Base-by-base conservation (phyloP, 2,888 invertebrate species). In the Drosophila nigricruria region DNA sequence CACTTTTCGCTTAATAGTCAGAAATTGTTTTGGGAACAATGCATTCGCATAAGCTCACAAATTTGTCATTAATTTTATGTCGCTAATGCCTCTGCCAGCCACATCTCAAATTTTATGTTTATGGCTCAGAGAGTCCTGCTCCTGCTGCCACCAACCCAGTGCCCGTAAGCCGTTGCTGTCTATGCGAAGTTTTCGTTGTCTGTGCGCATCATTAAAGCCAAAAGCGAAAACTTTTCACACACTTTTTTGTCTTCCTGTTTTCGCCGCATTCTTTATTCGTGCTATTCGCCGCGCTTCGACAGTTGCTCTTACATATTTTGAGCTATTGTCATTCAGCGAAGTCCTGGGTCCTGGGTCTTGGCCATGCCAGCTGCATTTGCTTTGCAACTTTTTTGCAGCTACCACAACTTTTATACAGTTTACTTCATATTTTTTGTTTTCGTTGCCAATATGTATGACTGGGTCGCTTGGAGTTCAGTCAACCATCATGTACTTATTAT, bases 201-300 rank as follows among this genome's bases (percentile, higher is more conserved):
- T 86, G 81, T 59, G 77, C 83, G 84, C 84, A 86, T 85, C 84
- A 88, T 85, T 85, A 88, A 88, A 88, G 84, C 67, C 66, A 75
- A 77, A 69, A 69, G 54, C 56, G 53, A 69, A 88, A 88, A 73
- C 74, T 87, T 82, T 81, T 72, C 65, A 70, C 71, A 70, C 82
- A 74, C 74, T 81, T 80, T 75, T 72, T 45, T 43, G 56, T 25
- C 36, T 20, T 38, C 27, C 27, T 30, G 23, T 23, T n/a, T 42
- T 43, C 23, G 56, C 30, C 20, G 42, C 40, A 32, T 43, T 38
- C 12, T 63, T 42, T 49, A 27, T 56, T 18, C 25, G 9, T 10
- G 3, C 20, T 52, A 52, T 54, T 63, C 66, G 52, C 68, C 40
- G 57, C 58, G 45, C 68, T 78, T 30, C 82, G 87, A 69, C 79